Percentiles rank a stretch among this genome's conserved stretches.
Evolutionary conservation across 2,888 invertebrate species (phyloP).

Genomic region (Papilio elwesi): DNA sequence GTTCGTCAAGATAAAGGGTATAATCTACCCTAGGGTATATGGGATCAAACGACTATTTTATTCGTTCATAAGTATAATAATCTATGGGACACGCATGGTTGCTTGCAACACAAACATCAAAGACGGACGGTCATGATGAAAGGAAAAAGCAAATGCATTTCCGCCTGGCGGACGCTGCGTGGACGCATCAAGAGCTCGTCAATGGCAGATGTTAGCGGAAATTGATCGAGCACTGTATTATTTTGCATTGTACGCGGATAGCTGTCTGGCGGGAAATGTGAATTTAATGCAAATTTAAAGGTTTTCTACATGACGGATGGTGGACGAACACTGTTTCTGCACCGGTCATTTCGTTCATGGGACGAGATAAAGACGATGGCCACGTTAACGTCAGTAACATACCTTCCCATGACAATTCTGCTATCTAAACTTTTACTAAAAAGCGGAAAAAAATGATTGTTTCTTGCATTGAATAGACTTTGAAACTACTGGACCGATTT

Average conservation of each 20-base stretch:
- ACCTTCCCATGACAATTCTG: not conserved
- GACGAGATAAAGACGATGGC: not conserved
- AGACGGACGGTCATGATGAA: slow-evolving; percentile 22
- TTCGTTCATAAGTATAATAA: not conserved
- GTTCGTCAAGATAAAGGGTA: too few relatives aligned
- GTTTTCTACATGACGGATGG: not conserved
- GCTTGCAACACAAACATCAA: slow-evolving; percentile 23
- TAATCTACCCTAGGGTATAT: too few relatives aligned
- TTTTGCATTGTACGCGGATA: slow-evolving; percentile 16
- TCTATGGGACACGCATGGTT: not conserved
- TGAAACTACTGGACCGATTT: too few relatives aligned
- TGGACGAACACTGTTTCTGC: not conserved
- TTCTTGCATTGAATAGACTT: too few relatives aligned
- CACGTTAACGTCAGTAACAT: not conserved
- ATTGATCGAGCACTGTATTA: not conserved
- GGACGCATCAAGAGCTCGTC: slow-evolving; percentile 31
- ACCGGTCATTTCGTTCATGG: not conserved
- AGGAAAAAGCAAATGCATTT: slow-evolving; percentile 34
- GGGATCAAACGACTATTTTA: too few relatives aligned
- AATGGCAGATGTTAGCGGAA: slow-evolving; percentile 25
- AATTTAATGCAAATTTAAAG: slow-evolving; percentile 20
- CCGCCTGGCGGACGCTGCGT: slow-evolving; percentile 6
- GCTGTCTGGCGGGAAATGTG: slow-evolving; percentile 1
- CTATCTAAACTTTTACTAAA: not conserved
- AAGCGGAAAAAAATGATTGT: too few relatives aligned